These are phyloP conservation scores for Oeneis ivallda DNA, from an alignment of 2,888 invertebrate genomes.

Conservation along the genomic window DNA sequence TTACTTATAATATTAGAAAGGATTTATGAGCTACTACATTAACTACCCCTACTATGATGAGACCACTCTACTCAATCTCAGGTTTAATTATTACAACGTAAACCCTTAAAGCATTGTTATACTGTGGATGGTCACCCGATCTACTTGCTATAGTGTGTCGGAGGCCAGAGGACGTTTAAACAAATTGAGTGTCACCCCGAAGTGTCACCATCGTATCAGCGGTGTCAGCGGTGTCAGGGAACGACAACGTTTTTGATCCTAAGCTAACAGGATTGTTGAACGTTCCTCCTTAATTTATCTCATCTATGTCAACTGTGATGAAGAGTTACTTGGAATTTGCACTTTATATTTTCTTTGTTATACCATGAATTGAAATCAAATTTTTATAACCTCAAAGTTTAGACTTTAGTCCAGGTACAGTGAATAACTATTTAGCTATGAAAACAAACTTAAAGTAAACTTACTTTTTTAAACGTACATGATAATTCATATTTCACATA, in stretches of 20 bases:
- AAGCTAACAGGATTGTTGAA: slow-evolving; percentile 34
- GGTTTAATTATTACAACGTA: slow-evolving; percentile 29
- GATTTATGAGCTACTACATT: too few species aligned
- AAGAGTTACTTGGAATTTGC: not conserved
- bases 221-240: slow-evolving; percentile 40
- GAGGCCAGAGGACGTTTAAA: slow-evolving; percentile 42
- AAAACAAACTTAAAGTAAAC: too few species aligned
- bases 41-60: not conserved
- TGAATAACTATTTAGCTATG: too few species aligned
- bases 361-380: too few species aligned
- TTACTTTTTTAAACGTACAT: too few species aligned
- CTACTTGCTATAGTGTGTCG: slow-evolving; percentile 45
- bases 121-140: slow-evolving; percentile 41
- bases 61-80: too few species aligned
- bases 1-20: too few species aligned
- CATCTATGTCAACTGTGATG: not conserved
- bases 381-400: too few species aligned
- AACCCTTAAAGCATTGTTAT: slow-evolving; percentile 39
- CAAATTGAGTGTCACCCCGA: slow-evolving; percentile 65
- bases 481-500: too few species aligned
- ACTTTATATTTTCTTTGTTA: not conserved
- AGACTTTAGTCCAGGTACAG: too few species aligned
- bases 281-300: slow-evolving; percentile 22
- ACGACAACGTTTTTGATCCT: slow-evolving; percentile 54
- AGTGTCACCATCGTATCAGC: too few species aligned